Evolutionary conservation across 2,113 vertebrate species (phyloP).

Genomic region (Neolamprologus brichardi): DNA sequence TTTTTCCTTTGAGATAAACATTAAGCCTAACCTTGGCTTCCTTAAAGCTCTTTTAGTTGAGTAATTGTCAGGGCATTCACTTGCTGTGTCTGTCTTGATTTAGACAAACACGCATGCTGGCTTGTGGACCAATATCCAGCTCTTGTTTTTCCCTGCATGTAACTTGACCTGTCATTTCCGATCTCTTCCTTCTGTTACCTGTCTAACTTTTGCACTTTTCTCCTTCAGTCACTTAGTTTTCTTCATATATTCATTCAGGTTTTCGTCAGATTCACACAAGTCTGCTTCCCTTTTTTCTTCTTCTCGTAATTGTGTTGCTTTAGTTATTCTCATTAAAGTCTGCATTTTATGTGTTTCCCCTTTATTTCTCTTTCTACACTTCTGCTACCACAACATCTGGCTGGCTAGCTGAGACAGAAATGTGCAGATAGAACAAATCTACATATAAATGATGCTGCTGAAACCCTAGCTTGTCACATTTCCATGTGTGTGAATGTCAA

Average conservation of each 20-base stretch:
- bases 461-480: background rate
- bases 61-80: background rate
- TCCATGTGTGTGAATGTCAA: background rate
- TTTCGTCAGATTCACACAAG: background rate
- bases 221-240: background rate
- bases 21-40: background rate
- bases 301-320: background rate
- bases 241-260: background rate
- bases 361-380: background rate
- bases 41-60: background rate
- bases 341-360: background rate
- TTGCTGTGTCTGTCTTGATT: background rate
- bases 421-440: background rate
- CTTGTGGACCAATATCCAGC: background rate
- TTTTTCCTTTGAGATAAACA: background rate
- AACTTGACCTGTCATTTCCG: background rate
- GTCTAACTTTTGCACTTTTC: background rate
- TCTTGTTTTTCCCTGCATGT: background rate
- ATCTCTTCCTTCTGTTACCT: background rate
- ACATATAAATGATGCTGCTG: background rate
- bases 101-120: background rate
- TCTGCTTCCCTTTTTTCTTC: background rate
- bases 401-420: background rate
- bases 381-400: background rate
- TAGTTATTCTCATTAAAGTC: background rate